These are phyloP conservation scores for Alsophila aescularia DNA, from an alignment of 2,888 invertebrate genomes.

Conservation along the genomic window DNA sequence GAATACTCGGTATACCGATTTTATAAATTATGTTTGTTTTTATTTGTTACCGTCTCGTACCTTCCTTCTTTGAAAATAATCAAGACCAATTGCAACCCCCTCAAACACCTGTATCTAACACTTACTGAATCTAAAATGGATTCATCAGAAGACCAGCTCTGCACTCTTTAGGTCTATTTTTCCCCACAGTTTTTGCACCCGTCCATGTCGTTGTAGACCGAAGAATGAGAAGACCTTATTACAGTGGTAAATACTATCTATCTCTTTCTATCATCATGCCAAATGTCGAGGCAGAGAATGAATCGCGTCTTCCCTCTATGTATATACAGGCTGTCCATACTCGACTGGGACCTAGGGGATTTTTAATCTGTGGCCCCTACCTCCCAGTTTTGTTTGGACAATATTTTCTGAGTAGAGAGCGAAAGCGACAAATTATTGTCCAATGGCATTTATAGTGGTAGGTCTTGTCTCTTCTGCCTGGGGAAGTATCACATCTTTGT, in stretches of 20 bases:
- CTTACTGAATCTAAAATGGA: neutral
- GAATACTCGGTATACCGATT: too few relatives aligned
- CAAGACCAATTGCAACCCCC: too few relatives aligned
- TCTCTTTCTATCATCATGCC: slow-evolving; percentile 24
- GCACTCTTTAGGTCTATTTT: slow-evolving; percentile 25
- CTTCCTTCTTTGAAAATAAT: too few relatives aligned
- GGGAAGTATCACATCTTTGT: too few relatives aligned
- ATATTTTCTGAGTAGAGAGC: too few relatives aligned
- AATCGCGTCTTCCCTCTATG: neutral
- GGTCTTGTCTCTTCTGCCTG: too few relatives aligned
- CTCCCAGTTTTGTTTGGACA: too few relatives aligned
- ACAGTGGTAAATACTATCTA: slow-evolving; percentile 24
- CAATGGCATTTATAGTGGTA: too few relatives aligned
- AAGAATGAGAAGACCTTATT: slow-evolving; percentile 29
- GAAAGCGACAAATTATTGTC: too few relatives aligned
- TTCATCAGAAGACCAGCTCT: neutral
- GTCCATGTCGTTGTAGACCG: slow-evolving; percentile 31
- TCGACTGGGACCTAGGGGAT: neutral
- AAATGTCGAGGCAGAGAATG: neutral
- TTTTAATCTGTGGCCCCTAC: slow-evolving; percentile 16
- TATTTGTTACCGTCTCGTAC: too few relatives aligned
- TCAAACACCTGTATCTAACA: too few relatives aligned
- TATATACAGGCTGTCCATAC: neutral
- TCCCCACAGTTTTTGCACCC: slow-evolving; percentile 30
- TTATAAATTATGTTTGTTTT: too few relatives aligned